phyloP scores from a whole-genome alignment of 2,888 invertebrate species.

The Chorisops tibialis region DNA sequence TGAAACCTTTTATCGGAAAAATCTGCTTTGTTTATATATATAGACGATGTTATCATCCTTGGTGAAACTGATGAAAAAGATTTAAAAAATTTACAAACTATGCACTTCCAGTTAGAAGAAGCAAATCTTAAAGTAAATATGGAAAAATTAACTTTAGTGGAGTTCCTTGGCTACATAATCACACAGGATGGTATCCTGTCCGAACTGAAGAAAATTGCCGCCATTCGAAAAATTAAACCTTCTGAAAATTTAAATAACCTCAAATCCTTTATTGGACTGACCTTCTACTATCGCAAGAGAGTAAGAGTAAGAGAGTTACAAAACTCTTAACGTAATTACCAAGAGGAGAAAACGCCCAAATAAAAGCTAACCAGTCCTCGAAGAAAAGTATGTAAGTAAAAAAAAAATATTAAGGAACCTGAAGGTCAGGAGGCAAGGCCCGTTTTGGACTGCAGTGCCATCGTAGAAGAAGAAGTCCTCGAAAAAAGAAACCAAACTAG shows the following conservation, averaged over 20 bases:
- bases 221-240: neutral
- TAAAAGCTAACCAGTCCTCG: too few species aligned
- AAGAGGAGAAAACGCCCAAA: too few species aligned
- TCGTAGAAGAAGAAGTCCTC: neutral
- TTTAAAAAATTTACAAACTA: neutral
- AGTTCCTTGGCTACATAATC: constrained; percentile 13
- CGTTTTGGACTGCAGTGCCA: too few species aligned
- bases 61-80: constrained; percentile 1
- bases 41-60: constrained; percentile 4
- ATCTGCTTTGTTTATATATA: too few species aligned
- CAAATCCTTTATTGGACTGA: constrained; percentile 16
- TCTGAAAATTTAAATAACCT: constrained; percentile 6
- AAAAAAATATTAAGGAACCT: too few species aligned
- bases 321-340: constrained; percentile 26
- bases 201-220: constrained; percentile 3
- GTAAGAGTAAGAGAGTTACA: constrained; percentile 21
- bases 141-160: too few species aligned
- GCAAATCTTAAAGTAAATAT: too few species aligned
- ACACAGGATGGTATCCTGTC: constrained; percentile 1
- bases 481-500: too few species aligned
- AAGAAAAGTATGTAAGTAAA: constrained; percentile 24
- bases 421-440: too few species aligned
- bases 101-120: neutral
- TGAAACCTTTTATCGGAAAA: too few species aligned
- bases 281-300: constrained; percentile 26